These are phyloP conservation scores for Herpetotheres cachinnans DNA, from an alignment of 2,113 vertebrate species.

Conservation along the genomic window DNA sequence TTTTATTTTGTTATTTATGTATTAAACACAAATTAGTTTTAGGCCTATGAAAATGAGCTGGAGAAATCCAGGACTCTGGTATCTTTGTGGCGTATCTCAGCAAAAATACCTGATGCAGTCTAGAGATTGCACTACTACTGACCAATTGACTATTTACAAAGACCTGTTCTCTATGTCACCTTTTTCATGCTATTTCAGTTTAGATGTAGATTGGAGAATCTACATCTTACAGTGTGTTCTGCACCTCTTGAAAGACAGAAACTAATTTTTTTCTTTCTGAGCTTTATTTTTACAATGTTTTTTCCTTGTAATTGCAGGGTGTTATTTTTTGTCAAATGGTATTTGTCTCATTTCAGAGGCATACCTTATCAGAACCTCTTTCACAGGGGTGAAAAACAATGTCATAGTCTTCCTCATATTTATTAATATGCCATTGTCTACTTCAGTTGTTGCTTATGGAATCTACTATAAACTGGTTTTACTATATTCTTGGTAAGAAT, in stretches of 20 bases:
- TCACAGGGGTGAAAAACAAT: background rate
- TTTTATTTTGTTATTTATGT: background rate
- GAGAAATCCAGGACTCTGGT: background rate
- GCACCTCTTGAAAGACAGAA: background rate
- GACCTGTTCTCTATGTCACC: background rate
- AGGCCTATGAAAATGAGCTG: background rate
- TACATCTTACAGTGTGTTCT: background rate
- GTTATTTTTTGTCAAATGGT: constrained; percentile 20
- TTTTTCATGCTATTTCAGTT: constrained; percentile 31
- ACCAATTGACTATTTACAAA: background rate
- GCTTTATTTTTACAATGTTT: background rate
- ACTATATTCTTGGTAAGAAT: background rate
- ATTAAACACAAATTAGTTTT: background rate
- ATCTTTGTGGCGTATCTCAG: background rate
- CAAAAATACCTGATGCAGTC: background rate
- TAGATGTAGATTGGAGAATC: constrained; percentile 9
- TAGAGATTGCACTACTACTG: background rate
- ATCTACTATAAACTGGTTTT: background rate
- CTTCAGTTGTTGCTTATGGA: background rate
- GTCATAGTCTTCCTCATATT: background rate
- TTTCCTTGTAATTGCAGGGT: background rate
- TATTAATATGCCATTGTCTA: background rate
- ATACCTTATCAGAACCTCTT: background rate
- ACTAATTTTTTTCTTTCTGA: constrained; percentile 4
- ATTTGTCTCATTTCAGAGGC: constrained; percentile 22